A percentile compares a stretch with the other conserved stretches of the same genome.
These are phyloP conservation scores for Poecilia wingei DNA, from an alignment of 2,797 vertebrate species.

Conservation along the genomic window DNA sequence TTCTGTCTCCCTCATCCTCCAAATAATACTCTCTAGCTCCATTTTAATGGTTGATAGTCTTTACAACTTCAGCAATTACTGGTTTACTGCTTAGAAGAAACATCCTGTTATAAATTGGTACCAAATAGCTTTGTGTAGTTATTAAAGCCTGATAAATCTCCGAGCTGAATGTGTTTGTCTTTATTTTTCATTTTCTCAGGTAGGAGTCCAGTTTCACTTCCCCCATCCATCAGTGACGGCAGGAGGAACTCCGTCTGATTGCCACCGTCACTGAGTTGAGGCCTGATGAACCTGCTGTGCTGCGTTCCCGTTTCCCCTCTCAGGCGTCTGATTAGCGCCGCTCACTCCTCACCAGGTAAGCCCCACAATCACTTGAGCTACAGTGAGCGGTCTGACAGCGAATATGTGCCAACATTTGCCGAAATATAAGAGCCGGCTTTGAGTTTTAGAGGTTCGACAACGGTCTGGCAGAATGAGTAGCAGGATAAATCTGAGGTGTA, in stretches of 20 bases:
- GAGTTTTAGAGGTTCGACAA: not conserved
- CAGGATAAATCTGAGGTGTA: not conserved
- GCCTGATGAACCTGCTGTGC: constrained; percentile 22
- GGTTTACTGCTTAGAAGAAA: not conserved
- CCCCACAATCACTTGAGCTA: constrained; percentile 15
- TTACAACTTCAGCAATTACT: not conserved
- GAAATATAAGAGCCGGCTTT: not conserved
- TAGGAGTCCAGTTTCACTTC: not conserved
- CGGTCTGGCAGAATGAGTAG: constrained; percentile 8
- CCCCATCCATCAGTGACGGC: not conserved
- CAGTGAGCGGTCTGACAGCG: not conserved
- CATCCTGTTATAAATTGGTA: not conserved
- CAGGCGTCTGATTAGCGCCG: constrained; percentile 28
- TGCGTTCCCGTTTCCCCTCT: constrained; percentile 10
- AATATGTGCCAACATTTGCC: not conserved
- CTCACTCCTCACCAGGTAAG: constrained; percentile 7
- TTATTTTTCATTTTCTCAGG: constrained; percentile 16
- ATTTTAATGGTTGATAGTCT: not conserved
- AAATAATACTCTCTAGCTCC: not conserved
- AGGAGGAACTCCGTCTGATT: constrained; percentile 16
- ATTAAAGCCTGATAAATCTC: constrained; percentile 17
- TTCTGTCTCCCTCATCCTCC: not conserved
- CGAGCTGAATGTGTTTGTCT: constrained; percentile 20
- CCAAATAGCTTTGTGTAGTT: not conserved
- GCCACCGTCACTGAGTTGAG: constrained; percentile 11